These are phyloP conservation scores for Pandemis heparana DNA, from an alignment of 2,888 invertebrate species.

Conservation along the genomic window DNA sequence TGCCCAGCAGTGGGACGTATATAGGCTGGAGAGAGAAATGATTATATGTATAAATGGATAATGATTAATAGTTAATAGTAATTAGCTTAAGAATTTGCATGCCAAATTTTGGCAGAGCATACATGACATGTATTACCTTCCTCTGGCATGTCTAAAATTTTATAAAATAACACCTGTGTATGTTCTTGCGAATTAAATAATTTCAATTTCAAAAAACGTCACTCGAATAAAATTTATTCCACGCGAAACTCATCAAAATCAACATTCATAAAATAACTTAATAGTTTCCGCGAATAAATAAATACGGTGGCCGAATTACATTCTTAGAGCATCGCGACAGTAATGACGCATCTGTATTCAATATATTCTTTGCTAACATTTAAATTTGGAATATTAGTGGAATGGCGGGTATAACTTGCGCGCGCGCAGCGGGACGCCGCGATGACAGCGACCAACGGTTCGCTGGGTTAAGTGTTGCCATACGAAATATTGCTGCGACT, in stretches of 20 bases:
- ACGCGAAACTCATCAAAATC: background rate
- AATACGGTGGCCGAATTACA: slow-evolving; percentile 10
- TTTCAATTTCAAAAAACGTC: no score
- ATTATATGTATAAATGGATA: no score
- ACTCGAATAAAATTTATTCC: background rate
- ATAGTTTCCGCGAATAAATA: slow-evolving; percentile 19
- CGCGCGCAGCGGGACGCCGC: slow-evolving; percentile 22
- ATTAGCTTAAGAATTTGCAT: no score
- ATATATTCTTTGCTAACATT: slow-evolving; percentile 35
- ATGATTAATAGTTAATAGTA: no score
- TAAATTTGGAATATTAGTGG: slow-evolving; percentile 37
- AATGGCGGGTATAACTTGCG: slow-evolving; percentile 30
- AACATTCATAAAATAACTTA: background rate
- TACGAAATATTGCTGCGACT: background rate
- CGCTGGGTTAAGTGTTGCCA: background rate
- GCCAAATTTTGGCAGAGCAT: no score
- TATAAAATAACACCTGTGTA: no score
- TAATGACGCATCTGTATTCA: slow-evolving; percentile 29
- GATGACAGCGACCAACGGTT: slow-evolving; percentile 2
- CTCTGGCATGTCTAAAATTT: no score
- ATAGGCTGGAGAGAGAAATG: no score
- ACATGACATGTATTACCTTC: no score
- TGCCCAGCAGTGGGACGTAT: no score
- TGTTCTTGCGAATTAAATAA: no score
- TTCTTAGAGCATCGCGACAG: background rate